These are phyloP conservation scores for Peromyscus nudipes DNA, from an alignment of 2,797 vertebrate genomes.

Conservation along the genomic window DNA sequence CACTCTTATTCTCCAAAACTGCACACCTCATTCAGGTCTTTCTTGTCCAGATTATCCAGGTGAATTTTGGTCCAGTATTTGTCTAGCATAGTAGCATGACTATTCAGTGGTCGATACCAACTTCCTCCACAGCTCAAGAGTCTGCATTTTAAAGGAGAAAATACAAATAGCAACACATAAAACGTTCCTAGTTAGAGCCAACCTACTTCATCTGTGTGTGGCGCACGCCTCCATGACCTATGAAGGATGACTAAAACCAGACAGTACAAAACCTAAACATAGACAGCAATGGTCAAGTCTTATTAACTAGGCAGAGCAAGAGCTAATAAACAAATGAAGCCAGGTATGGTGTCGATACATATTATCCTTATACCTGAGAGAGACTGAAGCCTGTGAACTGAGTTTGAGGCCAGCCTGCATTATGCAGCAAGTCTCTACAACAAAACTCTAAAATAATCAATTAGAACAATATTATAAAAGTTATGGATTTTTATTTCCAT, in stretches of 20 bases:
- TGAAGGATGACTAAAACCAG: neutral
- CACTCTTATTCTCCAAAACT: conserved; percentile 1
- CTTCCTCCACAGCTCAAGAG: conserved; percentile 90
- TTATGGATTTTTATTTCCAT: neutral
- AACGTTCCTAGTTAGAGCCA: neutral
- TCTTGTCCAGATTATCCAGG: conserved; percentile 93
- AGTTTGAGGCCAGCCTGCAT: neutral
- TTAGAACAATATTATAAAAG: neutral
- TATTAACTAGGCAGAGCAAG: neutral
- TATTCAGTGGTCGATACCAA: conserved; percentile 95
- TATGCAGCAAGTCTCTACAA: neutral
- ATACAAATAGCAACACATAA: conserved; percentile 36
- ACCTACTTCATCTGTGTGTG: neutral
- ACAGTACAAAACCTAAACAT: neutral
- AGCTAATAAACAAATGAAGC: neutral
- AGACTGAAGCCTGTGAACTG: neutral
- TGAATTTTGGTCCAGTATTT: conserved; percentile 97
- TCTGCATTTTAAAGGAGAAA: conserved; percentile 83
- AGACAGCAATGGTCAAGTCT: neutral
- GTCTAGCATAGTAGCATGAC: conserved; percentile 94
- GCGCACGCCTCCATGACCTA: neutral
- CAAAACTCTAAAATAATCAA: neutral
- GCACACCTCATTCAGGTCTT: conserved; percentile 95
- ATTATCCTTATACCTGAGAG: neutral
- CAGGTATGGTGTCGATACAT: neutral